These are phyloP conservation scores for Alexandromys fortis DNA, from an alignment of 2,113 vertebrate species.

Conservation along the genomic window DNA sequence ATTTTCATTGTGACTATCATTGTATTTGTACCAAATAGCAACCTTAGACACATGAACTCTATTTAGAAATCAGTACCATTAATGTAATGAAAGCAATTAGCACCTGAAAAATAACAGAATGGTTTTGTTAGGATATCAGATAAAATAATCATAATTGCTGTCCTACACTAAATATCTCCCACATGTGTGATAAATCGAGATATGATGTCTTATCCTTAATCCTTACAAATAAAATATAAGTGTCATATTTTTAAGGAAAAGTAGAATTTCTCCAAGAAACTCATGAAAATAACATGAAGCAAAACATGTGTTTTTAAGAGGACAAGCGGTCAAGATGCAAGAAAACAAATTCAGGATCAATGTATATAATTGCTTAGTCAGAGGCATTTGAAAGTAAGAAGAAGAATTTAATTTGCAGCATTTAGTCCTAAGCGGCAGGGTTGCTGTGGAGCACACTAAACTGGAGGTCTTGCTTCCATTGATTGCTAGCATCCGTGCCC, in stretches of 20 bases:
- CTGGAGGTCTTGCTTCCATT: neutral
- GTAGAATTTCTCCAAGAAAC: neutral
- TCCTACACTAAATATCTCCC: neutral
- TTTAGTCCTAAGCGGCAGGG: neutral
- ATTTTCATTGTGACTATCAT: neutral
- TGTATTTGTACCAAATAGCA: neutral
- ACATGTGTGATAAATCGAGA: neutral
- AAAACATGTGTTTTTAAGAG: neutral
- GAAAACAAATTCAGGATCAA: conserved; percentile 6
- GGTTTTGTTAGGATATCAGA: neutral
- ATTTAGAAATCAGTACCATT: neutral
- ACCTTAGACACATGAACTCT: neutral
- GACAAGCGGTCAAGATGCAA: neutral
- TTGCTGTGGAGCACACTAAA: conserved; percentile 22
- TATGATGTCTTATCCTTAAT: neutral
- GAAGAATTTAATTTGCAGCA: conserved; percentile 13
- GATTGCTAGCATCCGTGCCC: neutral
- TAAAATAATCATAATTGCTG: neutral
- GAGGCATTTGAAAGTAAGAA: conserved; percentile 44
- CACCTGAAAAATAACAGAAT: neutral
- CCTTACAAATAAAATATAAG: neutral
- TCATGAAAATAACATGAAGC: neutral
- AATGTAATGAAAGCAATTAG: neutral
- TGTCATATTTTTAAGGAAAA: neutral
- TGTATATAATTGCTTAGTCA: neutral